These are phyloP conservation scores for Tor tambroides DNA, from an alignment of 2,113 vertebrate genomes.

Conservation along the genomic window DNA sequence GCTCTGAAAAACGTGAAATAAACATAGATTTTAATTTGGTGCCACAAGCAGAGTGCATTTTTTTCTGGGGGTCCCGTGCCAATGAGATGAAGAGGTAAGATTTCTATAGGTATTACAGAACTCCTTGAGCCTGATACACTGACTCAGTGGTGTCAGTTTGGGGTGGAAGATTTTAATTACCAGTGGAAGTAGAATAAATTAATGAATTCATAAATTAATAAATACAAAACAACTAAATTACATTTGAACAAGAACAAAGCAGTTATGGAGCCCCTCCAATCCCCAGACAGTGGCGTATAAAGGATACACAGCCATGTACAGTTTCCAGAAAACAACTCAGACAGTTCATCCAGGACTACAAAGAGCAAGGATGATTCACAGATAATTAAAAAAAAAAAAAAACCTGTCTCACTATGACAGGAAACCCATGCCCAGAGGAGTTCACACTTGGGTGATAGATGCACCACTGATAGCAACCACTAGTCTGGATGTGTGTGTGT, in stretches of 20 bases:
- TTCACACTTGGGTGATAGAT: not conserved
- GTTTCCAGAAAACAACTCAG: not conserved
- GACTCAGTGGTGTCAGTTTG: not conserved
- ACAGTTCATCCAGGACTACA: not conserved
- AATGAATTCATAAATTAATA: not conserved
- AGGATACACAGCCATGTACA: not conserved
- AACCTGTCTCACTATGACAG: not conserved
- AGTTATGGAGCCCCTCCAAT: not conserved
- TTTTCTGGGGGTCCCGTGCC: no score
- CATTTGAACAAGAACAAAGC: not conserved
- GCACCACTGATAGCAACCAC: not conserved
- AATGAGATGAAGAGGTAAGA: no score
- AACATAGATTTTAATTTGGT: not conserved
- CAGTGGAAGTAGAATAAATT: not conserved
- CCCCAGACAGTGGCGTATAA: not conserved
- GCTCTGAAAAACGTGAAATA: not conserved
- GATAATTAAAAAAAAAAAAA: not conserved
- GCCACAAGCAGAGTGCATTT: not conserved
- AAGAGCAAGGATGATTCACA: not conserved
- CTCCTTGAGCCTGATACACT: not conserved
- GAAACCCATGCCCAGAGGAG: not conserved
- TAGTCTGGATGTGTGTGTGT: no score
- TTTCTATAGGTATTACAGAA: not conserved
- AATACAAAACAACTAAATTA: not conserved
- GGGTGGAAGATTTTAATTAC: not conserved